Evolutionary conservation across 2,888 invertebrate genomes (phyloP), one percentile per base, ranked within the genome.

Genomic region (Cheilosia grossa): DNA sequence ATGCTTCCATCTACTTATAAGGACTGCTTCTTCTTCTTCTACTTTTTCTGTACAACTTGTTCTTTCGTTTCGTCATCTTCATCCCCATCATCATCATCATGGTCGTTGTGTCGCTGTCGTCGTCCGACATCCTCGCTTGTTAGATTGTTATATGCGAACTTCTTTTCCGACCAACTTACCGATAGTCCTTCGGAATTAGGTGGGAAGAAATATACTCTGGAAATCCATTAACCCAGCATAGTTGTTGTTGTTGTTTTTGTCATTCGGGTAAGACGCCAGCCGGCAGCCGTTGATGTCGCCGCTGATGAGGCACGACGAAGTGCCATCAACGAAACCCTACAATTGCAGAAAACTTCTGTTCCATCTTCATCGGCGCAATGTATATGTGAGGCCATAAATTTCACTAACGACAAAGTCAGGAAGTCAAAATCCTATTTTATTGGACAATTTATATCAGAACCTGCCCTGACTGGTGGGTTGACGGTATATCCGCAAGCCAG

Each of bases 341-440:
- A 75, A 80, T 70, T 85, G 74, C 85, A 67, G 66, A 75, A 85
- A 85, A 81, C 80, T 85, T 85, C 75, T 85, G 64, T 53, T 69
- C 30, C 69, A 42, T 79, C 58, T 67, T 74, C 67, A 54, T 85
- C 59, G 69, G 51, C 61, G 69, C 75, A 81, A 81, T 75, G 67
- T 81, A 85, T 85, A 72, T 75, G 75, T 75, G 44, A 37, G 49
- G 21, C 66, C 80, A 85, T 85, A 85, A 85, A 85, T 85, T 75
- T 85, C 56, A 53, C 75, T 81, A 81, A 85, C 85, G 81, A 81
- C 81, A 75, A 81, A 85, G 85, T 85, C 85, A 80, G 85, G 85
- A 85, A 85, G 75, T 81, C 75, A 81, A 75, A 83, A 80, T 56
- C 75, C 85, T 75, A 81, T 85, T 75, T 72, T 72, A 80, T 85